Base-by-base conservation (phyloP, 2,888 invertebrate species). In the Microchrysa polita region DNA sequence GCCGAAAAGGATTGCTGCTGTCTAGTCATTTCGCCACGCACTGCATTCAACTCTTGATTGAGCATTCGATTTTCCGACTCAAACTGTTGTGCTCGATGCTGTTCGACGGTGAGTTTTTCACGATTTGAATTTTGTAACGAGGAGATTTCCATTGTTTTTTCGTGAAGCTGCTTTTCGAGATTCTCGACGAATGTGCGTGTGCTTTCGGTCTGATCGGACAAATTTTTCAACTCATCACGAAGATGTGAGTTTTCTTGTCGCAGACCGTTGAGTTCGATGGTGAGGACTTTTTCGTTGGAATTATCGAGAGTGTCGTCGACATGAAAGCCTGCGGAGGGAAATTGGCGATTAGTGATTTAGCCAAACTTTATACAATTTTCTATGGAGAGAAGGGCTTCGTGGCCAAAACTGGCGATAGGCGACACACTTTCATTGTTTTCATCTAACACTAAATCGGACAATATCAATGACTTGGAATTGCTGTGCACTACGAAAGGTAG, bases 181-280 rank as follows among this genome's bases (percentile, higher is more conserved):
- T 76, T 71, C 67, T 73, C 48, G 20, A 75, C 73, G 20, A 76
- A 59, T 20, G 12, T 27, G 53, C 74, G 76, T 1, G 75, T 74
- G 5, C 74, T 65, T 63, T 77, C 76, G 1, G 82, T 34, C 74
- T 82, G 81, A 5, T 78, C 48, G 0, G 77, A 77, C 2, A 82
- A 72, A 48, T 77, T 78, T 23, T 79, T 76, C 23, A 82, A 73
- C 75, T 83, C 82, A 20, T 81, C 79, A 9, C 76, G 75, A n/a
- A 79, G 74, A 42, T 80, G 79, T 42, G 79, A 77, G 63, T 82
- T 77, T 77, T 82, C 82, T 60, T 82, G 82, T 61, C 86, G 87
- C 0, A 91, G 78, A 67, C 90, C 88, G 77, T 89, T 88, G 9
- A 90, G 82, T 83, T 92, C 91, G 65, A 88, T 82, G 82, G 90